A percentile compares a stretch with the other conserved stretches of the same genome.
phyloP scores from a whole-genome alignment of 2,113 vertebrate species.

The Coregonus clupeaformis region DNA sequence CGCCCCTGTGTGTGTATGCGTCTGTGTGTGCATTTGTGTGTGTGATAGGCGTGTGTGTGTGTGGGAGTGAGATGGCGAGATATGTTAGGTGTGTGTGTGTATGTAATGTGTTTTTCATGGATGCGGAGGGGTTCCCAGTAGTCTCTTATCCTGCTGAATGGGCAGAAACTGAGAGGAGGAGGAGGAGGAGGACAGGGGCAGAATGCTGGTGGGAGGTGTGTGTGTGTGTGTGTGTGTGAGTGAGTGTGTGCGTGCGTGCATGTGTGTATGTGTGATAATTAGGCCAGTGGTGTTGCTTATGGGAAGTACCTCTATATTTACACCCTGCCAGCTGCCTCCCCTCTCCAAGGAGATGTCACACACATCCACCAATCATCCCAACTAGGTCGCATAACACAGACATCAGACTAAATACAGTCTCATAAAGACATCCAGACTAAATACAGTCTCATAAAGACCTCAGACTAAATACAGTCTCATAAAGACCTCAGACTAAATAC shows the following conservation, averaged over 20 bases:
- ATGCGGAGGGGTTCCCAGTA: slow-evolving; percentile 45
- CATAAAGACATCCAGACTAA: neutral
- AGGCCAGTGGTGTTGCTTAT: slow-evolving; percentile 65
- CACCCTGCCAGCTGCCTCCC: slow-evolving; percentile 66
- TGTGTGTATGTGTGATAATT: slow-evolving; percentile 63
- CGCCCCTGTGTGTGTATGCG: neutral
- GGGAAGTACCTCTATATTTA: slow-evolving; percentile 53
- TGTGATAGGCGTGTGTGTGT: too few relatives aligned
- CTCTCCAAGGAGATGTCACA: slow-evolving; percentile 51
- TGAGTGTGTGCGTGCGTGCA: slow-evolving; percentile 25
- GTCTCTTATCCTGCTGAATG: slow-evolving; percentile 59
- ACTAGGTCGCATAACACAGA: neutral
- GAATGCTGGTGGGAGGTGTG: slow-evolving; percentile 29
- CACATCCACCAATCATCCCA: slow-evolving; percentile 42
- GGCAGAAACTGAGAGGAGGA: slow-evolving; percentile 33
- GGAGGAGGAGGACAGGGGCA: slow-evolving; percentile 47
- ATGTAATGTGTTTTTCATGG: neutral
- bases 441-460: neutral
- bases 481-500: neutral
- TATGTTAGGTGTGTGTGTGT: neutral
- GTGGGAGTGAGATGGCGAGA: neutral
- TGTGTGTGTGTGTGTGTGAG: slow-evolving; percentile 9
- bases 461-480: neutral
- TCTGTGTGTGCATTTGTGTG: too few relatives aligned
- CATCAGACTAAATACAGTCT: neutral